phyloP scores from a whole-genome alignment of 2,797 vertebrate genomes.

The Iguana delicatissima region DNA sequence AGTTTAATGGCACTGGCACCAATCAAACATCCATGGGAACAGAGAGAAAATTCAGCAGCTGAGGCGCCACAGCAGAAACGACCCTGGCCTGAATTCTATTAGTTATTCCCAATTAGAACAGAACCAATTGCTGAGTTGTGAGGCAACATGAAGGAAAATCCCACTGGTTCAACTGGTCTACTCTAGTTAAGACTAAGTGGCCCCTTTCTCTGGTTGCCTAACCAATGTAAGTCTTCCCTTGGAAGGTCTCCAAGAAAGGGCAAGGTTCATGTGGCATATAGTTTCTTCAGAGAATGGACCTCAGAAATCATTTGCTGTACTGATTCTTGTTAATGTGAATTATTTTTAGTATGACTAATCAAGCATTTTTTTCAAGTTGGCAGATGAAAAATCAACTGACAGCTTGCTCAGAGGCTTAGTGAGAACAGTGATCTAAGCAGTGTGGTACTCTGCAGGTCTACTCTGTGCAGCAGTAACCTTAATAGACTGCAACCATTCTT shows the following conservation, averaged over 20 bases:
- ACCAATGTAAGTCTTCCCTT: neutral
- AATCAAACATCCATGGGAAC: too few species aligned
- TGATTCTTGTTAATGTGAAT: neutral
- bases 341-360: neutral
- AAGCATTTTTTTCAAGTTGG: neutral
- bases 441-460: too few species aligned
- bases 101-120: too few species aligned
- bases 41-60: neutral
- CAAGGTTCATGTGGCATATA: neutral
- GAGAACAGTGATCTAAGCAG: neutral
- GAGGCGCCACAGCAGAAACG: neutral
- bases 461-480: neutral
- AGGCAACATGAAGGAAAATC: too few species aligned
- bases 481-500: neutral
- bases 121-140: too few species aligned
- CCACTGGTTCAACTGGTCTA: too few species aligned
- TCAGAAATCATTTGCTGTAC: neutral
- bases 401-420: neutral
- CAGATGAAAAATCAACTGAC: neutral
- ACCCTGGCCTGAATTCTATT: neutral
- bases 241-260: neutral
- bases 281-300: neutral
- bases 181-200: too few species aligned
- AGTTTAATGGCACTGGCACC: neutral
- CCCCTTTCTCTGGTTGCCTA: neutral